Base-by-base conservation (phyloP, 2,797 vertebrate genomes). In the Eutrigla gurnardus region DNA sequence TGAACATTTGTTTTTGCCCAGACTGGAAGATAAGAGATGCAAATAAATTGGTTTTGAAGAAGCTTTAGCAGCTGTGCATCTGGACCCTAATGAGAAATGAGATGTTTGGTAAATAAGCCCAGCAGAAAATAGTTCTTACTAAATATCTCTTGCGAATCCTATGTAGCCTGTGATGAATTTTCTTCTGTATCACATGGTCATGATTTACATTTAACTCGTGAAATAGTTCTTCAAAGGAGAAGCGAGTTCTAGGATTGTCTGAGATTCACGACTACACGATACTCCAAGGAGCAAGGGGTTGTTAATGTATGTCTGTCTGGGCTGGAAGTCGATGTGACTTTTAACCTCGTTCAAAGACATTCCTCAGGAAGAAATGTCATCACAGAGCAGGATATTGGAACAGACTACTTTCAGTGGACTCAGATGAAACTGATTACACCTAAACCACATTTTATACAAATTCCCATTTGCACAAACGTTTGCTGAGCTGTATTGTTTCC, bases 41-140 rank as follows among this genome's bases (percentile, higher is more conserved):
- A 82, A 78, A 86, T 84, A 86, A 87, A 90, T 82, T 70, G 74
- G 83, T 89, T 88, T 63, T 55, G 45, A 84, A 81, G 83, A 80
- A 85, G 53, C 70, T 59, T 66, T 13, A 70, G 74, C 75, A 64
- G 78, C 81, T 78, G 80, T 70, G 73, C 71, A 72, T 86, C 75
- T 81, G 82, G 68, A 71, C 50, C 73, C 71, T 83, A 75, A 83
- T 83, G 77, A 89, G 81, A 82, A 86, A 90, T 18, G 42, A 55
- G 68, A 77, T 75, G 69, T 72, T 73, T 77, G 65, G 69, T 70
- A 68, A 81, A 88, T 77, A 75, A 69, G 66, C 76, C 70, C 74
- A 78, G 81, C 73, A 73, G 84, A 80, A 89, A 78, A 75, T 69
- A 65, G 53, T 47, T 84, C 70, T 79, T 39, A 14, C 66, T 70